phyloP scores from a whole-genome alignment of 2,113 vertebrate genomes.

The Spea multiplicata region DNA sequence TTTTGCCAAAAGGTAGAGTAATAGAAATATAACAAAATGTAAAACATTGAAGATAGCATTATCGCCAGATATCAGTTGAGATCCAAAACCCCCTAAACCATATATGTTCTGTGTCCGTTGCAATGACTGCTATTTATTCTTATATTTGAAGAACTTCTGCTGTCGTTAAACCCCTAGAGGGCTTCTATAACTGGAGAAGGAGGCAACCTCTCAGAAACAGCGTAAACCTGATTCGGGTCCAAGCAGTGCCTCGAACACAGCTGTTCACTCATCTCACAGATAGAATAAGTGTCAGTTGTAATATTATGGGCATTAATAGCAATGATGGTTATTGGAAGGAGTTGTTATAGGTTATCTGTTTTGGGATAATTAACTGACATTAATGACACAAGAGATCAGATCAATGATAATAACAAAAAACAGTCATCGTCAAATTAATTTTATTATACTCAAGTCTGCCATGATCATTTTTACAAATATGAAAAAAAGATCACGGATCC shows the following conservation, averaged over 20 bases:
- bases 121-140: background rate
- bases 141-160: background rate
- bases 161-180: background rate
- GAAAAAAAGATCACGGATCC: background rate
- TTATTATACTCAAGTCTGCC: conserved; percentile 23
- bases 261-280: conserved; percentile 15
- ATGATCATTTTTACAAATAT: background rate
- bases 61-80: too few relatives aligned
- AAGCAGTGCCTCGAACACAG: conserved; percentile 3
- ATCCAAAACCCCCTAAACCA: too few relatives aligned
- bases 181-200: background rate
- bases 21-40: too few relatives aligned
- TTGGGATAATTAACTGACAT: conserved; percentile 9
- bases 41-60: too few relatives aligned
- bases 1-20: too few relatives aligned
- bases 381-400: conserved; percentile 29
- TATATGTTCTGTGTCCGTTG: too few relatives aligned
- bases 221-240: background rate
- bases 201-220: background rate
- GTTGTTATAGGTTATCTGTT: conserved; percentile 19
- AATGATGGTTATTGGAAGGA: background rate
- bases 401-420: conserved; percentile 31
- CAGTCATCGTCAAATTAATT: conserved; percentile 35
- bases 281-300: conserved; percentile 30
- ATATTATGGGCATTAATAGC: conserved; percentile 5